phyloP scores from a whole-genome alignment of 2,797 vertebrate species.

The Cirrhinus mrigala region DNA sequence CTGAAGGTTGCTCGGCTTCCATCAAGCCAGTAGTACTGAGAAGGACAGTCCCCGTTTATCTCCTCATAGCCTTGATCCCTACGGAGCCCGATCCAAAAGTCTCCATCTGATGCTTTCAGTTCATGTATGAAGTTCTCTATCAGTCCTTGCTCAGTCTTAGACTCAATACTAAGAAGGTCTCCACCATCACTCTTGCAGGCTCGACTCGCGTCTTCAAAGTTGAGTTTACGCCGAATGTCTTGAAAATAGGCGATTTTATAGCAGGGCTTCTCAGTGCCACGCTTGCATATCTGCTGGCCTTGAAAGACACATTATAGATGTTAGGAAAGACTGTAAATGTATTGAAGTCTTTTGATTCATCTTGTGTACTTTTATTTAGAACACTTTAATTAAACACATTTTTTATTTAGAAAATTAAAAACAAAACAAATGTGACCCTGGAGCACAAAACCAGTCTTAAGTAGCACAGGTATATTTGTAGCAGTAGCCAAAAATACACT shows the following conservation, averaged over 20 bases:
- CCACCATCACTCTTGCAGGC: conserved; percentile 87
- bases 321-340: background rate
- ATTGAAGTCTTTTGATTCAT: background rate
- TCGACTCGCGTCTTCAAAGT: conserved; percentile 84
- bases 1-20: conserved; percentile 81
- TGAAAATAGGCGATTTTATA: conserved; percentile 94
- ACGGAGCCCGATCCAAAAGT: conserved; percentile 96
- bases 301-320: conserved; percentile 9
- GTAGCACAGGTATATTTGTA: too few relatives aligned
- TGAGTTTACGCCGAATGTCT: conserved; percentile 81
- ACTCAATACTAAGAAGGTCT: conserved; percentile 88
- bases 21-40: conserved; percentile 89
- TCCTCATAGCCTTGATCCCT: conserved; percentile 78
- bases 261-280: conserved; percentile 86
- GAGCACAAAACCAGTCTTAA: too few relatives aligned
- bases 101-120: conserved; percentile 88
- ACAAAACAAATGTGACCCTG: background rate
- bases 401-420: conserved; percentile 3
- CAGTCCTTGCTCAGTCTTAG: conserved; percentile 84
- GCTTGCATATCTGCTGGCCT: conserved; percentile 90
- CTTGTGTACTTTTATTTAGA: background rate
- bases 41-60: conserved; percentile 81
- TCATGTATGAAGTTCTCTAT: conserved; percentile 86
- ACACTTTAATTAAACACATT: background rate
- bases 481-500: too few relatives aligned